These are phyloP conservation scores for Ericerus pela DNA, from an alignment of 1,140 invertebrate genomes.

Conservation along the genomic window DNA sequence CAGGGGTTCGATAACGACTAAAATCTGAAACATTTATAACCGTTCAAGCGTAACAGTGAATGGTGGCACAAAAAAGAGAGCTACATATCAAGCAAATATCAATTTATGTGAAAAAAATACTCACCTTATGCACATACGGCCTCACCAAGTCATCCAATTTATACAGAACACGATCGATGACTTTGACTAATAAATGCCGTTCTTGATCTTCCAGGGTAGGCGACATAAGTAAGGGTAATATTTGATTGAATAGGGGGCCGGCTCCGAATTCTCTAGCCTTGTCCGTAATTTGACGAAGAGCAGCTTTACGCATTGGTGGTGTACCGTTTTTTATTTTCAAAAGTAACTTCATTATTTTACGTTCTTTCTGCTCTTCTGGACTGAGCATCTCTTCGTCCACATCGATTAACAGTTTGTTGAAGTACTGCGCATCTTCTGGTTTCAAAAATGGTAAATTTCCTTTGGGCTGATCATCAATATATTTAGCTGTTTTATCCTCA, in stretches of 20 bases:
- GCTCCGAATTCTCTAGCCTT: constrained; percentile 97
- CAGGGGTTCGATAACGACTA: constrained; percentile 97
- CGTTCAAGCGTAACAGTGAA: too few species aligned
- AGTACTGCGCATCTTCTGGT: constrained; percentile 99
- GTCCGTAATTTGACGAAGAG: constrained; percentile 93
- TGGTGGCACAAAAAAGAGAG: neutral
- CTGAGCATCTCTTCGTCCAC: constrained; percentile 92
- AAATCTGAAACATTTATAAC: constrained; percentile 53
- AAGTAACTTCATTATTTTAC: constrained; percentile 97
- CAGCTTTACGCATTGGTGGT: constrained; percentile 97
- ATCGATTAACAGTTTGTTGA: constrained; percentile 93
- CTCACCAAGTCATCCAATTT: constrained; percentile 97
- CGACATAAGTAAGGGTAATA: constrained; percentile 95
- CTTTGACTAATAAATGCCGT: constrained; percentile 97
- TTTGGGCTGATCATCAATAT: constrained; percentile 94
- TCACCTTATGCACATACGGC: constrained; percentile 95
- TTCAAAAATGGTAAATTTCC: constrained; percentile 96
- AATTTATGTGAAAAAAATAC: constrained; percentile 6
- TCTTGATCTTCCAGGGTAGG: constrained; percentile 99
- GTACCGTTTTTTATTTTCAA: constrained; percentile 99
- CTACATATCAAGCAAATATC: neutral
- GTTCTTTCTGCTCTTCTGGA: constrained; percentile 93
- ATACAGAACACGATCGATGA: constrained; percentile 96
- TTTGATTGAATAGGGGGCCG: constrained; percentile 97
- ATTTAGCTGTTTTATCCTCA: constrained; percentile 69